Percentiles rank a stretch among this genome's conserved stretches.
phyloP scores from a whole-genome alignment of 2,888 invertebrate species.

The Hypena proboscidalis region DNA sequence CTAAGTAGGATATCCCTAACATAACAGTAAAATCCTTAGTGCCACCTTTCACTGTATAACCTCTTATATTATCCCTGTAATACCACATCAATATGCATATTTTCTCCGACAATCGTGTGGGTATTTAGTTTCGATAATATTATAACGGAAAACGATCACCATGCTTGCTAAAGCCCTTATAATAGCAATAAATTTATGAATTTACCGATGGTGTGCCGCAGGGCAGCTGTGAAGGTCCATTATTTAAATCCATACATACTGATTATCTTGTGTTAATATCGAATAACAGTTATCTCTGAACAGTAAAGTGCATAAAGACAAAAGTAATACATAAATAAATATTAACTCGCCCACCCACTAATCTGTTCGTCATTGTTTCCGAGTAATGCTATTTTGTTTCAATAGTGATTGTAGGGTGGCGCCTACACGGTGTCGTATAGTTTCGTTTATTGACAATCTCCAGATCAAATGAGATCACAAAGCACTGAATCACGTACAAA shows the following conservation, averaged over 20 bases:
- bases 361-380: constrained; percentile 73
- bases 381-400: constrained; percentile 67
- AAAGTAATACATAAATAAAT: constrained; percentile 64
- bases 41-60: constrained; percentile 7
- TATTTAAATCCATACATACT: constrained; percentile 21
- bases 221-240: constrained; percentile 5
- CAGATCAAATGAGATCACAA: not conserved
- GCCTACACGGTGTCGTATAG: constrained; percentile 59
- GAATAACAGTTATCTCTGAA: constrained; percentile 28
- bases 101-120: constrained; percentile 9
- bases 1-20: no score
- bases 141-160: constrained; percentile 6
- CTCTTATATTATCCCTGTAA: constrained; percentile 19
- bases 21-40: no score
- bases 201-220: constrained; percentile 6
- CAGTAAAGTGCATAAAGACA: constrained; percentile 56
- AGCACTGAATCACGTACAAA: constrained; percentile 2
- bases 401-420: constrained; percentile 71
- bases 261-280: constrained; percentile 16
- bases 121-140: constrained; percentile 7
- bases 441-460: not conserved
- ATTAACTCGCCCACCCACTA: constrained; percentile 70
- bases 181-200: constrained; percentile 14
- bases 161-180: constrained; percentile 9
- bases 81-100: constrained; percentile 31